Evolutionary conservation across 2,797 vertebrate species (phyloP).

Genomic region (Acanthurus tractus): DNA sequence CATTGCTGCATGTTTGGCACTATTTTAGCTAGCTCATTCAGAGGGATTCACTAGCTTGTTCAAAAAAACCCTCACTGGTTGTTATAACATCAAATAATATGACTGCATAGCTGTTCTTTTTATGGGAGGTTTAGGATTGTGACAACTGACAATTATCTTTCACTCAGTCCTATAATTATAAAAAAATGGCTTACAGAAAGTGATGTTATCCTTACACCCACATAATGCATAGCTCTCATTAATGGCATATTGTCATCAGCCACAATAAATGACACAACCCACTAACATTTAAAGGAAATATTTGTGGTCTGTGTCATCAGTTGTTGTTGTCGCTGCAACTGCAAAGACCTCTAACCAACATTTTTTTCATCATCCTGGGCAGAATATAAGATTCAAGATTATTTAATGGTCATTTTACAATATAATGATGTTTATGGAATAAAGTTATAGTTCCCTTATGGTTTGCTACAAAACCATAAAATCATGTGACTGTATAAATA

Average conservation of each 20-base stretch:
- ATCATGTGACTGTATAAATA: too few species aligned
- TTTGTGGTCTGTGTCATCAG: background rate
- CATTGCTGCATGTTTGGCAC: background rate
- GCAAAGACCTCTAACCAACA: background rate
- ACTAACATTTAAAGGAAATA: background rate
- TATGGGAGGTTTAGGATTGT: background rate
- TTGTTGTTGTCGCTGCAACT: background rate
- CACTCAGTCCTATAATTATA: too few species aligned
- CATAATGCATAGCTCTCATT: background rate
- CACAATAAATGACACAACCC: background rate
- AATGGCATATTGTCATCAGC: background rate
- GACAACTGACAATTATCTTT: too few species aligned
- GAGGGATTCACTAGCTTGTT: background rate
- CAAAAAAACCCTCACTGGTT: background rate
- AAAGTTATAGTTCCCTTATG: too few species aligned
- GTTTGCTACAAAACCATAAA: too few species aligned
- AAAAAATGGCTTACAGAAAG: background rate
- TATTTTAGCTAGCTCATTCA: background rate
- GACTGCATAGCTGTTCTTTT: background rate
- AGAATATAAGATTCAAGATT: too few species aligned
- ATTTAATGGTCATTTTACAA: too few species aligned
- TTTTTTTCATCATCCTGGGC: too few species aligned
- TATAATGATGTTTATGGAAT: too few species aligned
- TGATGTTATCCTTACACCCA: background rate
- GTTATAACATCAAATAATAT: background rate